These are phyloP conservation scores for Emydura subglobosa DNA, from an alignment of 2,113 vertebrate genomes.

Conservation along the genomic window DNA sequence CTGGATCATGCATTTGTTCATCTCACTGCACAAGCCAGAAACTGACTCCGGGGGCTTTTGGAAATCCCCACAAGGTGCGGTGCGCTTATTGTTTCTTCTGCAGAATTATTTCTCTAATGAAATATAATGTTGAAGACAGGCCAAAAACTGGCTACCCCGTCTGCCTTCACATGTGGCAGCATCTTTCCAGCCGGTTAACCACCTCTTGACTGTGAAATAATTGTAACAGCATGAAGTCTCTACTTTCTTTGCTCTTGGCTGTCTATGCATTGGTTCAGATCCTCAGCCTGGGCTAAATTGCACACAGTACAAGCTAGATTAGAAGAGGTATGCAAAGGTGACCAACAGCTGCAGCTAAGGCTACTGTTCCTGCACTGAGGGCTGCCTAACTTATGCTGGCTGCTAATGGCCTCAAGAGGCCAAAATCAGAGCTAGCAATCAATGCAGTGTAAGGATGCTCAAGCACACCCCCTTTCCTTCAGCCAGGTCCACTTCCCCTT, in stretches of 20 bases:
- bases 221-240: not conserved
- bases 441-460: fast-evolving
- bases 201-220: slow-evolving; percentile 43
- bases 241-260: not conserved
- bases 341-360: not conserved
- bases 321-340: not conserved
- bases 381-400: not conserved
- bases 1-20: slow-evolving; percentile 46
- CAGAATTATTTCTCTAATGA: slow-evolving; percentile 59
- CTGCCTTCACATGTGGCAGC: slow-evolving; percentile 36
- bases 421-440: not conserved
- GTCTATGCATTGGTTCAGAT: not conserved
- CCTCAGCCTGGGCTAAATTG: not conserved
- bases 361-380: not conserved
- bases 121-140: slow-evolving; percentile 61
- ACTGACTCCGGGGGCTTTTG: slow-evolving; percentile 28
- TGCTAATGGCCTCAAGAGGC: not conserved
- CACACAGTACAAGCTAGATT: not conserved
- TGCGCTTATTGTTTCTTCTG: slow-evolving; percentile 57
- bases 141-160: slow-evolving; percentile 49
- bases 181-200: slow-evolving; percentile 59
- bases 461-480: not conserved
- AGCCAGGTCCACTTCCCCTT: fast-evolving
- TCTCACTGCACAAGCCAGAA: slow-evolving; percentile 42
- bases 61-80: slow-evolving; percentile 64